Conservation (phyloP, 2,888 invertebrate species). For the Thymelicus lineola region DNA sequence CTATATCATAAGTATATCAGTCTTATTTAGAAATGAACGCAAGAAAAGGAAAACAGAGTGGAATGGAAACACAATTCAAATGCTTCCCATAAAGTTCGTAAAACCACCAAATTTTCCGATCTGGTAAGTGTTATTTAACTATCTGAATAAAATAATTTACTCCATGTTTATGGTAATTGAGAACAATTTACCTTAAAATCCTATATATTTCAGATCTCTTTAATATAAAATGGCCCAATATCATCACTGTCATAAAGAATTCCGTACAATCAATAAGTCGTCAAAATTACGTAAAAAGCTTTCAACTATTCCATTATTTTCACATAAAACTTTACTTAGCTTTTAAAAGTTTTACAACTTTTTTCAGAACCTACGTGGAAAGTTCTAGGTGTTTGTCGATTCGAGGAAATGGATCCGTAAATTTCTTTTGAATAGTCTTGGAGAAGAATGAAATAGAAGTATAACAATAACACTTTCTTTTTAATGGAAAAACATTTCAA, state of each 20-base stretch:
- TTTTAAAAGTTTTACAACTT: slow-evolving; percentile 27
- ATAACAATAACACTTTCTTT: too few relatives aligned
- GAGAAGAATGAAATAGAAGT: too few relatives aligned
- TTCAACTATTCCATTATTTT: slow-evolving; percentile 22
- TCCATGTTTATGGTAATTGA: neutral
- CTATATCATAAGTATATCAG: too few relatives aligned
- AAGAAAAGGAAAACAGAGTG: too few relatives aligned
- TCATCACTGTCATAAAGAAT: neutral
- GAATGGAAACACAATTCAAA: too few relatives aligned
- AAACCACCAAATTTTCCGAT: neutral
- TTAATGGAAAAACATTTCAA: neutral
- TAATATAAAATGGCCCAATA: neutral
- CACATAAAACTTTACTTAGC: slow-evolving; percentile 24
- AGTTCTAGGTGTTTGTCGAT: slow-evolving; percentile 24
- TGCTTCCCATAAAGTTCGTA: too few relatives aligned
- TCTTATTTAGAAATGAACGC: too few relatives aligned
- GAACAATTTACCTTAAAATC: neutral
- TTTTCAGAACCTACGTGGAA: slow-evolving; percentile 17
- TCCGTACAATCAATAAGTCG: neutral
- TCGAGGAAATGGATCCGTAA: slow-evolving; percentile 27
- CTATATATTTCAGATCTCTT: neutral
- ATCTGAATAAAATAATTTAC: neutral
- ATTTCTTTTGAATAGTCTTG: slow-evolving; percentile 7
- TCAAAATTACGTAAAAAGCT: slow-evolving; percentile 6
- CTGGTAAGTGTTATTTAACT: neutral